Base-by-base conservation (phyloP, 2,888 invertebrate species). In the Melanotus villosus region DNA sequence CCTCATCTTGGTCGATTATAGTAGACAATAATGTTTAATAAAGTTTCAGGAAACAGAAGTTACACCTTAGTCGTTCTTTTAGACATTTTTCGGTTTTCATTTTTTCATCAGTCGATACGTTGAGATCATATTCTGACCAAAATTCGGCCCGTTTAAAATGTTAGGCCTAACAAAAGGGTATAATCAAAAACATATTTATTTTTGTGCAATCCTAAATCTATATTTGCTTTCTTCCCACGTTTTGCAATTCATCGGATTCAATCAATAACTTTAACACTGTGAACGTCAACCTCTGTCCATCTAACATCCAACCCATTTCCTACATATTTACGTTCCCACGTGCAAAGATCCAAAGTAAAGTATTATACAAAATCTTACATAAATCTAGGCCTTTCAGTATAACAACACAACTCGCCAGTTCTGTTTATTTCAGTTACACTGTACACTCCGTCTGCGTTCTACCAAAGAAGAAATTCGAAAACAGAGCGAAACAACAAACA, bases 251-350 rank as follows among this genome's bases (percentile, higher is more conserved):
- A 70, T 70, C 64, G 66, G 43, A 70, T 64, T 70, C 70, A 70
- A 70, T 70, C 70, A 70, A 70, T 70, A 70, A 70, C 67, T 36
- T 67, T 70, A 66, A 70, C 62, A 67, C 56, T 67, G 59, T 58
- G 67, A 70, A 70, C 67, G 70, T 70, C 70, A 70, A 70, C 70
- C 70, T 65, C 57, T 70, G 70, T 70, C 70, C 70, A 70, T 70
- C 70, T 63, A 66, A 71, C 47, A 68, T 68, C 64, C 74, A 75
- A 75, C 75, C 75, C 75, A 75, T 75, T 75, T 75, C 73, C 72
- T 71, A 73, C 75, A 75, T 75, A 75, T 75, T 75, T 75, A 72
- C 75, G 75, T 75, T 75, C 75, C 75, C 75, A 75, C 75, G 75
- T 75, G 73, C 73, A 70, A 63, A 58, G 68, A 69, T 71, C 70